Conservation (phyloP, 2,113 vertebrate genomes). For the Myrmecobius fasciatus region DNA sequence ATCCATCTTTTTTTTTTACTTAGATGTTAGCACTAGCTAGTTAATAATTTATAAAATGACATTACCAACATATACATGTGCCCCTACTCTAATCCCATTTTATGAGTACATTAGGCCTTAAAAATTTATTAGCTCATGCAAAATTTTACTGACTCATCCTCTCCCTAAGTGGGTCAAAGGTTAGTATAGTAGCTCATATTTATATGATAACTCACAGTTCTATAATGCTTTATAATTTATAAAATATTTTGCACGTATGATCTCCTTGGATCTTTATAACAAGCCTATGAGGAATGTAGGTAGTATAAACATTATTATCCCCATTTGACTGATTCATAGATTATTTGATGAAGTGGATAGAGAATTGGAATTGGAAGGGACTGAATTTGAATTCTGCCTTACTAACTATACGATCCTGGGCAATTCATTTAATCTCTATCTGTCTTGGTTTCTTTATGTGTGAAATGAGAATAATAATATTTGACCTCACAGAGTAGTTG, state of each 20-base stretch:
- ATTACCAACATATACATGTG: constrained; percentile 48
- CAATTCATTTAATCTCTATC: background rate
- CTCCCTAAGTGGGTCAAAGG: constrained; percentile 45
- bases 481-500: background rate
- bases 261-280: background rate
- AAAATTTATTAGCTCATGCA: constrained; percentile 46
- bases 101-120: constrained; percentile 6
- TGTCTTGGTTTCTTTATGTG: background rate
- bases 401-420: background rate
- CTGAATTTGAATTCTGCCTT: background rate
- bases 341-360: background rate
- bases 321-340: background rate
- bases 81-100: constrained; percentile 29
- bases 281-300: background rate
- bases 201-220: background rate
- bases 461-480: background rate
- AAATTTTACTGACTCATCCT: constrained; percentile 33
- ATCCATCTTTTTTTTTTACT: constrained; percentile 39
- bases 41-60: constrained; percentile 64
- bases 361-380: background rate
- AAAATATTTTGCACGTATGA: background rate
- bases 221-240: background rate
- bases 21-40: constrained; percentile 48
- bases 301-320: background rate
- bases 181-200: background rate